Base-by-base conservation (phyloP, 2,113 vertebrate genomes). In the Myrmecophaga tridactyla region DNA sequence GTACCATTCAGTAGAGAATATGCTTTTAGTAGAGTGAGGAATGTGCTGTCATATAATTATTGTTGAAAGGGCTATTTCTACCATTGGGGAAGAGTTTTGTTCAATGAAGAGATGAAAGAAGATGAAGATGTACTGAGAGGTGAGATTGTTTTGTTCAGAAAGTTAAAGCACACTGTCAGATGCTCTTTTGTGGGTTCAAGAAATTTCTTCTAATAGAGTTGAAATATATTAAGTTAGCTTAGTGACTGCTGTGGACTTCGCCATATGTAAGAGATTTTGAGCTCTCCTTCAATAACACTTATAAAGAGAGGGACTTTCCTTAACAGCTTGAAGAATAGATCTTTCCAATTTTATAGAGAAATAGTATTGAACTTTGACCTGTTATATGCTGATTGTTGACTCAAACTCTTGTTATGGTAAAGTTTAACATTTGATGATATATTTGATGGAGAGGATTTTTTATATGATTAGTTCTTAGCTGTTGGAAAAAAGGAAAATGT, bases 1-100 rank as follows among this genome's bases (percentile, higher is more conserved):
- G 73, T 95, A 91, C 91, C 67, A 63, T 69, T 70, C 73, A 89
- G 72, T 78, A 39, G 78, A 36, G 92, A 81, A 53, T 41, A 91
- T 17, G 10, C 34, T 91, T 94, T 83, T 39, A 51, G 17, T 86
- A 10, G 1, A 60, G 23, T 89, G 88, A 83, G 76, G 89, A 90
- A 69, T 78, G 67, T 92, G 53, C 7, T 80, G 75, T 86, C 72
- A 51, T 36, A 14, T 72, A 46, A 81, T 67, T 92, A 88, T 77
- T 41, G 27, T 81, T 60, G 60, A 60, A 89, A 89, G 69, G 69
- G 60, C 39, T 72, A 0, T 86, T 92, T 62, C 20, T 94, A 10
- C n/a, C 27, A 18, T 21, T 43, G 34, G 31, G 39, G 80, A 89
- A 86, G 39, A 67, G 72, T 92, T 69, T 91, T 65, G 88, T 43